Percentiles rank a stretch among this genome's conserved stretches.
phyloP scores from a whole-genome alignment of 2,113 vertebrate species.

The Tenebrosternarchus preto region DNA sequence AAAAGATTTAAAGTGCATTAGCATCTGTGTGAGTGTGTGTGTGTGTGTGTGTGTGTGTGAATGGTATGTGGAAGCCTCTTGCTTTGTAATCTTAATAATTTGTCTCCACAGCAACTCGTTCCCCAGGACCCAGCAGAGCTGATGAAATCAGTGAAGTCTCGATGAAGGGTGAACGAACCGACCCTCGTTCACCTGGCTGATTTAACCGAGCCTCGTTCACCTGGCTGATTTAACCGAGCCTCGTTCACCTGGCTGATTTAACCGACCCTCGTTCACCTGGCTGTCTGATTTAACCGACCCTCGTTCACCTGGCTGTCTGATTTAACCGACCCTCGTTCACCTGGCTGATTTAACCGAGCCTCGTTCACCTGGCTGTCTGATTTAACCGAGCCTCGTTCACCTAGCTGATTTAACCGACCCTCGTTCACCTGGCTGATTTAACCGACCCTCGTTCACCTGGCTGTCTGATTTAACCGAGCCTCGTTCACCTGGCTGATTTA shows the following conservation, averaged over 20 bases:
- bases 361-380: neutral
- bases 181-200: neutral
- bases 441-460: too few relatives aligned
- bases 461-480: too few relatives aligned
- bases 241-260: too few relatives aligned
- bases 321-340: constrained; percentile 27
- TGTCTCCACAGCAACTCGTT: constrained; percentile 24
- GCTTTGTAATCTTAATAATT: constrained; percentile 38
- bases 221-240: neutral
- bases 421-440: too few relatives aligned
- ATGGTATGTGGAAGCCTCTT: constrained; percentile 1
- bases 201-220: neutral
- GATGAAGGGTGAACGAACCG: constrained; percentile 20
- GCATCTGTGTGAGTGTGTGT: neutral
- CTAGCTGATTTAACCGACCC: too few relatives aligned
- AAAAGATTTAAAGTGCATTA: too few relatives aligned
- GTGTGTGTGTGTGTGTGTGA: constrained; percentile 22
- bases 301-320: too few relatives aligned
- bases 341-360: too few relatives aligned
- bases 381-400: too few relatives aligned
- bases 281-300: too few relatives aligned
- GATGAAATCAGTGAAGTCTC: constrained; percentile 24
- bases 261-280: too few relatives aligned
- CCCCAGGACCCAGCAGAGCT: constrained; percentile 8
- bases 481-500: too few relatives aligned